phyloP scores from a whole-genome alignment of 2,888 invertebrate genomes.

The Apamea sordens region DNA sequence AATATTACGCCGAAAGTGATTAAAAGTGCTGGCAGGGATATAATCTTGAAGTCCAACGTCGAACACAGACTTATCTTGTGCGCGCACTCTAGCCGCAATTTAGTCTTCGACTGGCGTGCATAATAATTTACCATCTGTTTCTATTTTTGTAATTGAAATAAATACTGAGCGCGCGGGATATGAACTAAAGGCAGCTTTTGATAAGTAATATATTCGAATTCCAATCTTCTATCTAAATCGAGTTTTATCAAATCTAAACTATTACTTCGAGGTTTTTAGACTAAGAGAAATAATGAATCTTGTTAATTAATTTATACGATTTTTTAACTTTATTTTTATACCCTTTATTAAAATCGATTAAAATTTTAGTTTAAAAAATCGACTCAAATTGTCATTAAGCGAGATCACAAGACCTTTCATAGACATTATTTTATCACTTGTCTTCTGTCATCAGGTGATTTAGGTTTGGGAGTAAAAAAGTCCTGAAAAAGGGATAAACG shows the following conservation, averaged over 20 bases:
- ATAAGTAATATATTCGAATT: neutral
- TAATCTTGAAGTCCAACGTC: too few species aligned
- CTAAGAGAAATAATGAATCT: neutral
- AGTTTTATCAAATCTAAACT: neutral
- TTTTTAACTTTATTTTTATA: neutral
- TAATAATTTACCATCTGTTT: neutral
- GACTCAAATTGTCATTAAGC: slow-evolving; percentile 37
- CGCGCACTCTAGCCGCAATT: neutral
- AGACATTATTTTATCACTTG: slow-evolving; percentile 86
- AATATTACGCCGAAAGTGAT: too few species aligned
- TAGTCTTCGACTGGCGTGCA: neutral
- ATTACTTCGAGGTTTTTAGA: neutral
- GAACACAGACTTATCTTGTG: too few species aligned
- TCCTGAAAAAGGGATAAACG: slow-evolving; percentile 82
- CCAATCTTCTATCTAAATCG: neutral
- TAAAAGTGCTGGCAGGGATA: too few species aligned
- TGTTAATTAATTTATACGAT: too few species aligned
- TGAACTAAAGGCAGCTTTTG: too few species aligned
- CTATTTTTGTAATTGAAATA: neutral
- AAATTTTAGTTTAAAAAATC: slow-evolving; percentile 13
- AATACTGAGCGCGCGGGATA: neutral
- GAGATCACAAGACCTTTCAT: slow-evolving; percentile 89
- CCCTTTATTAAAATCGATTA: neutral
- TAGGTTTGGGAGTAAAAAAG: slow-evolving; percentile 82
- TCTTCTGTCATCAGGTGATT: slow-evolving; percentile 90